phyloP scores from a whole-genome alignment of 2,888 invertebrate species.

The Rotaria macrura region DNA sequence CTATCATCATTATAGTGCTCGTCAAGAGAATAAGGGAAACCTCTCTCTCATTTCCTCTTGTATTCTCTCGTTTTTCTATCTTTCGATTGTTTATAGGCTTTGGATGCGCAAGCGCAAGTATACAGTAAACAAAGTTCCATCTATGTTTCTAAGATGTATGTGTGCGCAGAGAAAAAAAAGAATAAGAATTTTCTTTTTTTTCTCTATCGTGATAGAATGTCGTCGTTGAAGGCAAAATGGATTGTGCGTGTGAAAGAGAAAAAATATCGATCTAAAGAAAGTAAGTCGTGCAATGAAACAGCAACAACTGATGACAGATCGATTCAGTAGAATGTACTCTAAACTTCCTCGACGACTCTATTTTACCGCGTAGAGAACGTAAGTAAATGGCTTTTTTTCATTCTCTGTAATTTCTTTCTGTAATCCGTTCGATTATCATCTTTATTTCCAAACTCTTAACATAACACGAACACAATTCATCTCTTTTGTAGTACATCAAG shows the following conservation, averaged over 20 bases:
- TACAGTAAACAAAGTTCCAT: background rate
- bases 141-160: background rate
- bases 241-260: background rate
- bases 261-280: background rate
- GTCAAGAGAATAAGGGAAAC: background rate
- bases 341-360: background rate
- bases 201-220: background rate
- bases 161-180: background rate
- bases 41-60: background rate
- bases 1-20: background rate
- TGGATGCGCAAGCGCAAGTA: background rate
- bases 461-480: no score
- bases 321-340: background rate
- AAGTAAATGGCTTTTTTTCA: background rate
- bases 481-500: no score
- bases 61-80: background rate
- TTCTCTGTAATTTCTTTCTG: background rate
- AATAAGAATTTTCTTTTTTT: background rate
- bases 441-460: no score
- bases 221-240: background rate
- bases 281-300: background rate
- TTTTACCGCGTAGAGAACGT: background rate
- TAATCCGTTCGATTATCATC: no score
- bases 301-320: background rate
- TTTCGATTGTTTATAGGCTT: slow-evolving; percentile 3